Evolutionary conservation across 2,888 invertebrate genomes (phyloP).

Genomic region (Andrena praecox): DNA sequence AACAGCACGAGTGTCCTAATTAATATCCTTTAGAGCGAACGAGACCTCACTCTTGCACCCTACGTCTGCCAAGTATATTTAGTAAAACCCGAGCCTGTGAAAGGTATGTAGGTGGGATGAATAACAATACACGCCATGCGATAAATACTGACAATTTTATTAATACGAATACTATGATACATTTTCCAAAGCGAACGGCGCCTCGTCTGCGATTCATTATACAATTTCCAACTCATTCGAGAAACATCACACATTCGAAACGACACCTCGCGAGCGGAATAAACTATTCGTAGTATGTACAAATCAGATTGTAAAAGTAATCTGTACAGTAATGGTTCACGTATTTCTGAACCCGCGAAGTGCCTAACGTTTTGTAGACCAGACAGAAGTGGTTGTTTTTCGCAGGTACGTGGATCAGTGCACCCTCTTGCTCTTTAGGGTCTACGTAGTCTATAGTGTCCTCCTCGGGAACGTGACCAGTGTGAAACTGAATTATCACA

Average conservation of each 20-base stretch:
- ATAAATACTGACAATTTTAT: slow-evolving; percentile 82
- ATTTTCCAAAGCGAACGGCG: slow-evolving; percentile 61
- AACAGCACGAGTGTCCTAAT: slow-evolving; percentile 35
- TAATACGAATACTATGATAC: slow-evolving; percentile 79
- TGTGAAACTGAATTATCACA: slow-evolving; percentile 82
- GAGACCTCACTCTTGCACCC: not conserved
- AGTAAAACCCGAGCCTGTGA: not conserved
- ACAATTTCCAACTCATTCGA: slow-evolving; percentile 29
- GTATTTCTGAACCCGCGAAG: slow-evolving; percentile 82
- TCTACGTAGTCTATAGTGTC: slow-evolving; percentile 80
- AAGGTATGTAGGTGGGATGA: not conserved
- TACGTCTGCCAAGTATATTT: not conserved
- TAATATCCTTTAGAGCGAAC: slow-evolving; percentile 4
- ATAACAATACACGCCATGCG: slow-evolving; percentile 32
- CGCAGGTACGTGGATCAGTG: slow-evolving; percentile 88
- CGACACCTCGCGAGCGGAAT: slow-evolving; percentile 9
- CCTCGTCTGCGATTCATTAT: slow-evolving; percentile 28
- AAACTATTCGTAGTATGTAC: slow-evolving; percentile 80
- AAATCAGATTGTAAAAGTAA: slow-evolving; percentile 81
- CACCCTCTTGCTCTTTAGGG: slow-evolving; percentile 81
- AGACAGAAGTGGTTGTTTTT: slow-evolving; percentile 89
- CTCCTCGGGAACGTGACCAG: slow-evolving; percentile 66
- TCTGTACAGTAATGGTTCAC: slow-evolving; percentile 81
- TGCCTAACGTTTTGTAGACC: slow-evolving; percentile 87
- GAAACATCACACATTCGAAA: not conserved